These are phyloP conservation scores for Thalassoma bifasciatum DNA, from an alignment of 2,113 vertebrate species.

Conservation along the genomic window DNA sequence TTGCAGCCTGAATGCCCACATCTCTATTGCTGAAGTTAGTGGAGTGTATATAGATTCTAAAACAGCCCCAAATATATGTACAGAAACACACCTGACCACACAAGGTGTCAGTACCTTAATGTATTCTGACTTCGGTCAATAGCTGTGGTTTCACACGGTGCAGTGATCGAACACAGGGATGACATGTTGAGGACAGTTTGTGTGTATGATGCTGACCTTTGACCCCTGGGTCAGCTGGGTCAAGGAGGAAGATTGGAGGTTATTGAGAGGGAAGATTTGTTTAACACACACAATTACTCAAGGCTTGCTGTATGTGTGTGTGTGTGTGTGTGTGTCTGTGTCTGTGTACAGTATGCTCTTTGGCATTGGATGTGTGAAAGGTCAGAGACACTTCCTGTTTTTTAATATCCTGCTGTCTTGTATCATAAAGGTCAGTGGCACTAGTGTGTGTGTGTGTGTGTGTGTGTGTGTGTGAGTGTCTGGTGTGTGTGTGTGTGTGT, in stretches of 20 bases:
- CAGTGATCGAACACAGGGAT: neutral
- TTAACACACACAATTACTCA: neutral
- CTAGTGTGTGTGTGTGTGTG: constrained; percentile 14
- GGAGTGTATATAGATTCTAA: too few species aligned
- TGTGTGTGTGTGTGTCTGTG: constrained; percentile 26
- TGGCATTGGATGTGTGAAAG: constrained; percentile 69
- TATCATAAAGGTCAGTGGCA: constrained; percentile 71
- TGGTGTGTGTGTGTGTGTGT: too few species aligned
- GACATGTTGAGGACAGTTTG: neutral
- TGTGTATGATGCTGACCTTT: neutral
- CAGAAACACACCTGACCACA: too few species aligned
- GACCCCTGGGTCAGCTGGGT: neutral
- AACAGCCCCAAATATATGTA: too few species aligned
- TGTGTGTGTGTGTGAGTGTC: neutral
- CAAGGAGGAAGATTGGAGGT: neutral
- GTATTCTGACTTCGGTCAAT: too few species aligned
- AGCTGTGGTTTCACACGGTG: too few species aligned
- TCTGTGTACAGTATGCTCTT: constrained; percentile 38
- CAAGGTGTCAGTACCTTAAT: too few species aligned
- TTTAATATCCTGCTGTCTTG: constrained; percentile 69
- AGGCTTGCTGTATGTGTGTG: neutral
- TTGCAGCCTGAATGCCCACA: too few species aligned
- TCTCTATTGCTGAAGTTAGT: too few species aligned
- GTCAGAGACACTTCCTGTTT: constrained; percentile 77
- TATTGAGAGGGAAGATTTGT: neutral